These are phyloP conservation scores for Elgaria multicarinata DNA, from an alignment of 2,113 vertebrate species.

Conservation along the genomic window DNA sequence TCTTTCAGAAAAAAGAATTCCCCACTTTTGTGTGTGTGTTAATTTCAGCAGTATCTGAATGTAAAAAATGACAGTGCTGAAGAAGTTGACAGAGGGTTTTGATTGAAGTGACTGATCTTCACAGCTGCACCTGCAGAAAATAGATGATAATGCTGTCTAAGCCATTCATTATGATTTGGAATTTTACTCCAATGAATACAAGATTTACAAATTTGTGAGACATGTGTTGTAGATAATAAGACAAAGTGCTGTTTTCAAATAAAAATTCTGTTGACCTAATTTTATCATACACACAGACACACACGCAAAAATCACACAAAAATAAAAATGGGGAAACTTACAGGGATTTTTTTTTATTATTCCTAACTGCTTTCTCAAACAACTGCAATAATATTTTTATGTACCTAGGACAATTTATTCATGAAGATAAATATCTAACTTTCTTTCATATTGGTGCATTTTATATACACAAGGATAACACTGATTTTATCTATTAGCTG, in stretches of 20 bases:
- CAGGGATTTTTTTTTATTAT: constrained; percentile 44
- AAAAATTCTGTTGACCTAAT: constrained; percentile 81
- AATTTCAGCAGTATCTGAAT: constrained; percentile 82
- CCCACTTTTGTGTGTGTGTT: constrained; percentile 48
- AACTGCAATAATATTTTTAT: constrained; percentile 55
- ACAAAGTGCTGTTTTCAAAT: constrained; percentile 77
- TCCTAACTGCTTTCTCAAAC: constrained; percentile 57
- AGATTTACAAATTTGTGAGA: constrained; percentile 90
- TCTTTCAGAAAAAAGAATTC: constrained; percentile 35
- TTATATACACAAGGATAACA: constrained; percentile 27
- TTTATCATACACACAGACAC: constrained; percentile 58
- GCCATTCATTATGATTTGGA: constrained; percentile 89
- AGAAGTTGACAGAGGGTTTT: constrained; percentile 84
- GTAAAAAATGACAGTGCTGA: constrained; percentile 87
- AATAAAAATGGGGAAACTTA: constrained; percentile 49
- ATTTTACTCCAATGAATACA: constrained; percentile 88
- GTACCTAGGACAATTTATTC: constrained; percentile 48
- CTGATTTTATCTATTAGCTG: constrained; percentile 35
- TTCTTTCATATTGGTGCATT: constrained; percentile 36
- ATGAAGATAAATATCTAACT: constrained; percentile 31
- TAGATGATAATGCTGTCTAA: constrained; percentile 93
- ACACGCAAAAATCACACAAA: constrained; percentile 60
- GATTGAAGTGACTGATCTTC: constrained; percentile 94
- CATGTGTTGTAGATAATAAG: constrained; percentile 83
- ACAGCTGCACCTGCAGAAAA: constrained; percentile 89